Evolutionary conservation across 2,888 invertebrate species (phyloP), one percentile per base, ranked within the genome.

Genomic region (Megalurothrips usitatus): DNA sequence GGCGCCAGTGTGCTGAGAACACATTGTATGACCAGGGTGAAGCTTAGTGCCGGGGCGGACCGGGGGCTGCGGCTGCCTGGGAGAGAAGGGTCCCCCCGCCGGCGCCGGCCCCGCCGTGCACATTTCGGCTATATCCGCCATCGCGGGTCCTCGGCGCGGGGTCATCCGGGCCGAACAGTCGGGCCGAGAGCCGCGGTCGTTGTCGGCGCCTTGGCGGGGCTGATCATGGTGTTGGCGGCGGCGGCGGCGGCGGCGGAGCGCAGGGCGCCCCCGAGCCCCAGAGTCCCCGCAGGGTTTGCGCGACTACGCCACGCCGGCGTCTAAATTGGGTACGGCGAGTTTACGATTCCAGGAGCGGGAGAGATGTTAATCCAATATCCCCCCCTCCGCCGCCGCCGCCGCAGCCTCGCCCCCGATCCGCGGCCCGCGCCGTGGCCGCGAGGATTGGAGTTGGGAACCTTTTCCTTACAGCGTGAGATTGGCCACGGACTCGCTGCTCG

Each of bases 311-410:
- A 26, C 23, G 11, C 26, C 23, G 9, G 26, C 23, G n/a, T 75
- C 23, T 26, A 68, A 68, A 68, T 68, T 68, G 52, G 68, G 68
- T 68, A 23, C 23, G 68, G 68, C 23, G 68, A 58, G 68, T 75
- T 75, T 26, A 12, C 68, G 68, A 23, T 26, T 23, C 68, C 68
- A 26, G 68, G 68, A 23, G 68, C 6, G 63, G 23, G 68, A 68
- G 68, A 75, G 68, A 26, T 75, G 23, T 75, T 75, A 75, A 75
- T 75, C 68, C 68, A 75, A 75, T 75, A 75, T 75, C 68, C 68
- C 58, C 14, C 6, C 14, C 52, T n/a, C n/a, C n/a, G n/a, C n/a
- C n/a, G n/a, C 34, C 34, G 34, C 34, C 34, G 3, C 34, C 34
- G 34, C 34, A n/a, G n/a, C n/a, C n/a, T n/a, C n/a, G n/a, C 6